Evolutionary conservation across 64 coral and sea anemone genomes (phyloP).

Genomic region (Hydrozoanthus tunicans): DNA sequence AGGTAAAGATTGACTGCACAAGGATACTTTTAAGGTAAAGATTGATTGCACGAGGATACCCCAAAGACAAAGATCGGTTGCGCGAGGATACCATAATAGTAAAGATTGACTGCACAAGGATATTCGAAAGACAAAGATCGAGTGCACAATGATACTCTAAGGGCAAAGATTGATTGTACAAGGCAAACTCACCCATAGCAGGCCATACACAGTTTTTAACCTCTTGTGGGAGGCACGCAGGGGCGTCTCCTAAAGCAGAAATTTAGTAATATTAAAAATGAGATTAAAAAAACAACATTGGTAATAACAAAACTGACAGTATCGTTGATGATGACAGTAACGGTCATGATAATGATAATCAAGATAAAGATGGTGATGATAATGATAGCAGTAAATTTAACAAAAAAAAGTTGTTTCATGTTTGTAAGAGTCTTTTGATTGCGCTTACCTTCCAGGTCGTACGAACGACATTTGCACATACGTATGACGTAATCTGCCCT

Average conservation of each 20-base stretch:
- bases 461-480: constrained; percentile 93
- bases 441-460: constrained; percentile 80
- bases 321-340: not conserved
- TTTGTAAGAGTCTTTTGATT: not conserved
- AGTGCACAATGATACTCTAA: no score
- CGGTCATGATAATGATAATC: not conserved
- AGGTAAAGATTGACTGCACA: no score
- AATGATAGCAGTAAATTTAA: not conserved
- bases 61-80: no score
- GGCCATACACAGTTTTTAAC: constrained; percentile 99
- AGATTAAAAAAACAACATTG: not conserved
- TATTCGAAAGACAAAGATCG: no score
- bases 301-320: no score
- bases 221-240: constrained; percentile 86
- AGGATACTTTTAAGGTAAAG: no score
- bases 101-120: no score
- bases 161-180: no score
- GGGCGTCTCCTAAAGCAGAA: constrained; percentile 67
- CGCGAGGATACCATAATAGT: no score
- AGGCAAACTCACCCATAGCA: constrained; percentile 84
- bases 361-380: not conserved
- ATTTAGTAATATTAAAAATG: not conserved
- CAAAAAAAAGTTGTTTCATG: not conserved
- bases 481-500: constrained; percentile 86
- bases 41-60: no score